Evolutionary conservation across 2,888 invertebrate genomes (phyloP).

Genomic region (Bombylius major): DNA sequence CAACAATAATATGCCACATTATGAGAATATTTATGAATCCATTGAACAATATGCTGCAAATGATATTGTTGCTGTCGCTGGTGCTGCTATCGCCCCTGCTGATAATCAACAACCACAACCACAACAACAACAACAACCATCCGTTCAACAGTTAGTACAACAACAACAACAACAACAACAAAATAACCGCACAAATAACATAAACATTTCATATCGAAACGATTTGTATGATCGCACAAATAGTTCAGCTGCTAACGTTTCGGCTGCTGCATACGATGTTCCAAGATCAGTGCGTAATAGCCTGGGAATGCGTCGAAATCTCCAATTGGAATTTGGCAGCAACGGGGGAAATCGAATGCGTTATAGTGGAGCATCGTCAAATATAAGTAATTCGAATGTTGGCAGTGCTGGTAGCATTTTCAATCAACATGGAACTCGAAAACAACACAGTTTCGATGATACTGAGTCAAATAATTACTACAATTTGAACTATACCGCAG

Average conservation of each 20-base stretch:
- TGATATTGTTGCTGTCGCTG: conserved; percentile 16
- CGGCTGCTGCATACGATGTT: conserved; percentile 29
- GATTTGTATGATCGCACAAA: conserved; percentile 35
- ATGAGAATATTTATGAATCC: conserved; percentile 43
- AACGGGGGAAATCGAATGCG: conserved; percentile 16
- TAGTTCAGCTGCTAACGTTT: conserved; percentile 8
- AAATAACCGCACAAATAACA: conserved; percentile 18
- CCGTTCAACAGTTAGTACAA: conserved; percentile 9
- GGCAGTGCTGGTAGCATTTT: background rate
- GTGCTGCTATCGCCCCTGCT: conserved; percentile 25
- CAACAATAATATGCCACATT: conserved; percentile 31
- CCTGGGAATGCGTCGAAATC: conserved; percentile 31
- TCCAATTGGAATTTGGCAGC: conserved; percentile 32
- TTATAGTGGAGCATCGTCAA: conserved; percentile 6
- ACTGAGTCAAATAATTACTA: conserved; percentile 36
- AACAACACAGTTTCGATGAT: conserved; percentile 36
- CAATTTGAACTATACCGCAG: conserved; percentile 24
- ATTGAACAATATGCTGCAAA: conserved; percentile 35
- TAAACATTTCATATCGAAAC: conserved; percentile 32
- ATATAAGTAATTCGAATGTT: background rate
- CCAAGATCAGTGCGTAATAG: conserved; percentile 32
- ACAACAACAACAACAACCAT: conserved; percentile 13
- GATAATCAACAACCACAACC: conserved; percentile 19
- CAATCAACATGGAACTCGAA: conserved; percentile 4
- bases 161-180: conserved; percentile 11